These are phyloP conservation scores for Virgularia gustaviana DNA, from an alignment of 92 coral and sea anemone species.

Conservation along the genomic window DNA sequence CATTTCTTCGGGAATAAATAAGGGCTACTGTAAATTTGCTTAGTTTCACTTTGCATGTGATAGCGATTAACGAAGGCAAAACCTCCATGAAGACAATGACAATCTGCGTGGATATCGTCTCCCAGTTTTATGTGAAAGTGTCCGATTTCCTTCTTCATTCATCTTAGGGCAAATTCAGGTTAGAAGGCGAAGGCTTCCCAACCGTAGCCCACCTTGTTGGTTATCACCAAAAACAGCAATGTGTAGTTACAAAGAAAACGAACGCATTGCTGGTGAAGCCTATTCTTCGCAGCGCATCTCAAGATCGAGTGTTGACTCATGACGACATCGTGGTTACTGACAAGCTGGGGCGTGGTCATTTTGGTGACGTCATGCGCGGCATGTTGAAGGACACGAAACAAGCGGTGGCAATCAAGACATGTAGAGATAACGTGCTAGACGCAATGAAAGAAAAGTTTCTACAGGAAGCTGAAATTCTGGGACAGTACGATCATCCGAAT, in stretches of 20 bases:
- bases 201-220: slow-evolving; percentile 69
- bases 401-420: slow-evolving; percentile 85
- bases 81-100: not conserved
- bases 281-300: slow-evolving; percentile 42
- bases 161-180: slow-evolving; percentile 65
- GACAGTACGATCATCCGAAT: slow-evolving; percentile 92
- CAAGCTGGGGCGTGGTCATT: slow-evolving; percentile 90
- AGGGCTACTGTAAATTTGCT: too few relatives aligned
- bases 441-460: slow-evolving; percentile 75
- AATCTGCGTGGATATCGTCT: not conserved
- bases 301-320: slow-evolving; percentile 70
- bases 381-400: slow-evolving; percentile 53
- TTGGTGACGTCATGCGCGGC: slow-evolving; percentile 97
- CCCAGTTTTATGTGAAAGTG: not conserved
- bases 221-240: slow-evolving; percentile 63
- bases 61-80: not conserved
- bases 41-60: too few relatives aligned
- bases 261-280: slow-evolving; percentile 63
- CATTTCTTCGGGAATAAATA: too few relatives aligned
- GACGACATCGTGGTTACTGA: slow-evolving; percentile 50
- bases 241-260: slow-evolving; percentile 78
- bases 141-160: not conserved
- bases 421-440: slow-evolving; percentile 68
- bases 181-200: slow-evolving; percentile 86
- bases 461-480: slow-evolving; percentile 87